Conservation (phyloP, 2,113 vertebrate genomes). For the Geothlypis trichas region DNA sequence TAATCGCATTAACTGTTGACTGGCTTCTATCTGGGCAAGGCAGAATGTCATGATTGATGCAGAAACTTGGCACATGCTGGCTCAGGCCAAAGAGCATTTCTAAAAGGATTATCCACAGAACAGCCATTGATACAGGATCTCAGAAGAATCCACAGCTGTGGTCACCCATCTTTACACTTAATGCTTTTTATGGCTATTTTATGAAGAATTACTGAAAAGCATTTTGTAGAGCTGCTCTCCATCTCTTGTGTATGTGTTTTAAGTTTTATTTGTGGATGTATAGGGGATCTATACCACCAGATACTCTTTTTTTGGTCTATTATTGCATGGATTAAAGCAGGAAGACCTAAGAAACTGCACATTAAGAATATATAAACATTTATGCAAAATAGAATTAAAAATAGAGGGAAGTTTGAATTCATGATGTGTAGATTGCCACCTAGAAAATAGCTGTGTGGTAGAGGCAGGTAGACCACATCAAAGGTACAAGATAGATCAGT, state of each 20-base stretch:
- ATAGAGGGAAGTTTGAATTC: background rate
- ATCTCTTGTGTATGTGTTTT: background rate
- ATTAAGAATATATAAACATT: background rate
- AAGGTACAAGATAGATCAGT: background rate
- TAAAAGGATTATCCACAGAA: conserved; percentile 52
- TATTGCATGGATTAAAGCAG: background rate
- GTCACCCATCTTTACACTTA: background rate
- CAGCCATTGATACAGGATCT: conserved; percentile 11
- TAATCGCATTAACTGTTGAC: conserved; percentile 45
- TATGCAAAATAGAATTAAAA: background rate
- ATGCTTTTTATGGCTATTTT: conserved; percentile 43
- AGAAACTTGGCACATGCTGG: conserved; percentile 23
- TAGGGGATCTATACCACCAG: background rate
- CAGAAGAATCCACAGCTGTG: conserved; percentile 19
- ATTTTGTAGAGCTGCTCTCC: background rate
- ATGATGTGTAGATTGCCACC: background rate
- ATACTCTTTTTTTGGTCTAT: background rate
- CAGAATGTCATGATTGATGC: conserved; percentile 36
- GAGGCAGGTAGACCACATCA: background rate
- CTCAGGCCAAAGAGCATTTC: conserved; percentile 32
- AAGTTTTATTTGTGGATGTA: background rate
- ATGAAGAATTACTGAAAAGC: background rate
- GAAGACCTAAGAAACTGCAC: background rate
- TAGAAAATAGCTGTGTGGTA: background rate
- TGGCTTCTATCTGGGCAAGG: conserved; percentile 14